phyloP scores from a whole-genome alignment of 2,797 vertebrate genomes.

The Erethizon dorsatum region DNA sequence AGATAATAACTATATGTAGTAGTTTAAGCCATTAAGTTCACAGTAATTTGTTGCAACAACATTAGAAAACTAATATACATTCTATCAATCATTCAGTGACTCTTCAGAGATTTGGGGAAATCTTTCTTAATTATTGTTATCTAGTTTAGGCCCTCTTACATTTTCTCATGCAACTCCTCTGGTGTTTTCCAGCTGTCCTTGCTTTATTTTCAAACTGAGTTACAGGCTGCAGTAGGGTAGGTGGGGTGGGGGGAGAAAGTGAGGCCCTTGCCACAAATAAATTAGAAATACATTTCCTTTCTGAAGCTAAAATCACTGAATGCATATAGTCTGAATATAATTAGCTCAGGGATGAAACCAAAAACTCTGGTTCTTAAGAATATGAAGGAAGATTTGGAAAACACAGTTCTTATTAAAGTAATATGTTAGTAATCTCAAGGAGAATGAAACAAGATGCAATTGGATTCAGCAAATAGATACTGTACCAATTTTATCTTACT shows the following conservation, averaged over 20 bases:
- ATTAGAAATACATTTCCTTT: not conserved
- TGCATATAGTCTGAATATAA: not conserved
- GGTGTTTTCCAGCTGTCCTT: not conserved
- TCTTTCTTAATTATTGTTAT: not conserved
- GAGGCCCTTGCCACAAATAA: not conserved
- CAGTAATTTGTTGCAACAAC: not conserved
- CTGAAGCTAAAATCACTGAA: slow-evolving; percentile 10
- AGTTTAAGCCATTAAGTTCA: not conserved
- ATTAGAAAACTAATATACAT: not conserved
- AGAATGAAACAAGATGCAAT: not conserved
- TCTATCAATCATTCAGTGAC: not conserved
- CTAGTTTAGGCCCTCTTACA: not conserved
- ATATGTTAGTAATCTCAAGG: not conserved
- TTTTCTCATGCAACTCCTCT: not conserved
- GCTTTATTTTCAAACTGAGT: not conserved
- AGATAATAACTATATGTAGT: not conserved
- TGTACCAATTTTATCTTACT: not conserved
- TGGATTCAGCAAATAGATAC: slow-evolving; percentile 19
- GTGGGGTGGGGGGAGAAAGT: not conserved
- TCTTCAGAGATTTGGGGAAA: not conserved
- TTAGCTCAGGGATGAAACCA: not conserved
- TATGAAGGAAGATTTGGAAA: not conserved
- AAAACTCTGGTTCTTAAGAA: not conserved
- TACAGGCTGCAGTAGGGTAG: no score
- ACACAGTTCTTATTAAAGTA: not conserved